phyloP scores from a whole-genome alignment of 2,113 vertebrate genomes.

The Sylvia atricapilla region DNA sequence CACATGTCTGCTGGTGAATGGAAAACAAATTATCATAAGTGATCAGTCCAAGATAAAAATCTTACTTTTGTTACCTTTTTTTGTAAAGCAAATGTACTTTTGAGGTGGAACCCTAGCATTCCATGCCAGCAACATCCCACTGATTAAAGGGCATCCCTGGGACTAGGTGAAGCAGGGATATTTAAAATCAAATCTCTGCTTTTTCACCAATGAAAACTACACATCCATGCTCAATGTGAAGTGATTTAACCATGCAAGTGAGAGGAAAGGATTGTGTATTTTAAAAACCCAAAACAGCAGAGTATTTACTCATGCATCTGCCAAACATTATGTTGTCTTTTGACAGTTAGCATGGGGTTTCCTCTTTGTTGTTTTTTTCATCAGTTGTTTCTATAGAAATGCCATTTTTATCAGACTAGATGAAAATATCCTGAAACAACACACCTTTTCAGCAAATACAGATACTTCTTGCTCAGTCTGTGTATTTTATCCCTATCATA shows the following conservation, averaged over 20 bases:
- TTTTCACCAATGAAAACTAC: background rate
- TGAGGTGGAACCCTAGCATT: background rate
- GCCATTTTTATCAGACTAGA: background rate
- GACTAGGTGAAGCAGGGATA: background rate
- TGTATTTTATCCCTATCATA: background rate
- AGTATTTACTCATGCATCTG: constrained; percentile 40
- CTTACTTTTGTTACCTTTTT: background rate
- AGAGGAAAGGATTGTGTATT: background rate
- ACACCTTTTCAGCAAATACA: background rate
- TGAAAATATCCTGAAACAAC: constrained; percentile 11
- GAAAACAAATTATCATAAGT: background rate
- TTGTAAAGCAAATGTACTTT: background rate
- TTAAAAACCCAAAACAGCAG: background rate
- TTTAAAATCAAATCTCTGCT: background rate
- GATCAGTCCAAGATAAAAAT: background rate
- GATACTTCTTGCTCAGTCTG: background rate
- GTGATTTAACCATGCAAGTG: background rate
- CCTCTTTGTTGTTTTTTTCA: constrained; percentile 14
- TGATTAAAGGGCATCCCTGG: background rate
- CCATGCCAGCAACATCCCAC: background rate
- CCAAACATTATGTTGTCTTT: background rate
- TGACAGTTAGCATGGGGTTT: background rate
- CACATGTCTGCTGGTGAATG: background rate
- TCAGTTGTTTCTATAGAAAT: constrained; percentile 50
- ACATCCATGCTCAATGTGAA: background rate